Percentiles rank a stretch among this genome's conserved stretches.
Conservation (phyloP, 2,888 invertebrate species). For the Troides aeacus region DNA sequence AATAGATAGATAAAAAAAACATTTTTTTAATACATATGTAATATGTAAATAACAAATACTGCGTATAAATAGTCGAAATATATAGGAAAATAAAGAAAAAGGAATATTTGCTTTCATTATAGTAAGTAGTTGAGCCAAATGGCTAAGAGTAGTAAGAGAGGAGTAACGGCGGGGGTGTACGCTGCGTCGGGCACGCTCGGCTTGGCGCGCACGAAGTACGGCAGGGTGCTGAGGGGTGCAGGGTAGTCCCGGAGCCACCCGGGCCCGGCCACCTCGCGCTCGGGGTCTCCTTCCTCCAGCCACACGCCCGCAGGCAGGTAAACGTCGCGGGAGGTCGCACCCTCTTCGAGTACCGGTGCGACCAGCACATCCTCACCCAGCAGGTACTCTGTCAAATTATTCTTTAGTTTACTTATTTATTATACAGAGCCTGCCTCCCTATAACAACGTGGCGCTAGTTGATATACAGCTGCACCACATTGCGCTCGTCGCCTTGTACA, state of each 20-base stretch:
- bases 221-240: constrained; percentile 84
- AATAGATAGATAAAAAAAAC: too few species aligned
- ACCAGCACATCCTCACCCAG: constrained; percentile 88
- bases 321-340: constrained; percentile 82
- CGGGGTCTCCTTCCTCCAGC: constrained; percentile 81
- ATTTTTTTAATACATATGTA: too few species aligned
- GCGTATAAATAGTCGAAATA: too few species aligned
- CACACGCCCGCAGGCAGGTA: constrained; percentile 88
- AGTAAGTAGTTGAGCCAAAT: constrained; percentile 20
- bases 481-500: too few species aligned
- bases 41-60: constrained; percentile 4
- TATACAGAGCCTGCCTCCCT: too few species aligned
- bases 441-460: too few species aligned
- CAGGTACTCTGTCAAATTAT: constrained; percentile 83
- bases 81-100: too few species aligned
- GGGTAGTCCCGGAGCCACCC: constrained; percentile 81
- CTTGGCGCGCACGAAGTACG: constrained; percentile 80
- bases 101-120: constrained; percentile 34
- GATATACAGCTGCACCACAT: too few species aligned
- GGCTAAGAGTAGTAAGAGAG: constrained; percentile 43
- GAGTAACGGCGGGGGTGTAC: constrained; percentile 38
- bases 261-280: constrained; percentile 77
- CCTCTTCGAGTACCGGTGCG: constrained; percentile 86
- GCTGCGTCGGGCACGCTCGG: constrained; percentile 34
- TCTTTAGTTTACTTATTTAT: too few species aligned